Evolutionary conservation across 2,797 vertebrate species (phyloP).

Genomic region (Falco novaeseelandiae): DNA sequence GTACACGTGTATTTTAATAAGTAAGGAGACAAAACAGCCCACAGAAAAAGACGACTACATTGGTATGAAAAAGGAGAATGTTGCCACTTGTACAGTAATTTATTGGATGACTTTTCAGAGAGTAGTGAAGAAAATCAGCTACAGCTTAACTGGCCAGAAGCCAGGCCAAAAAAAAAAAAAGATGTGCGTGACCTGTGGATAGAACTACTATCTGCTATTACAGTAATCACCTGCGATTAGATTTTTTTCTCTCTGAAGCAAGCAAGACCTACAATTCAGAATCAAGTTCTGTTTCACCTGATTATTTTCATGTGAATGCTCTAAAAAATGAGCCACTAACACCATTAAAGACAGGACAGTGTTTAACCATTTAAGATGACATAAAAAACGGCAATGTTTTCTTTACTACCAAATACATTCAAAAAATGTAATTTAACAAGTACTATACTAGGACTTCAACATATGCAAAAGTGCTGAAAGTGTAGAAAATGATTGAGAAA

Average conservation of each 20-base stretch:
- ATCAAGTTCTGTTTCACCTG: not conserved
- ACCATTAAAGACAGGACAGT: not conserved
- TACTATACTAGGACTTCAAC: not conserved
- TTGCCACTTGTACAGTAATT: not conserved
- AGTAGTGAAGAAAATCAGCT: not conserved
- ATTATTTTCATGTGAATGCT: not conserved
- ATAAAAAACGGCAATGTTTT: not conserved
- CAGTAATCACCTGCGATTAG: not conserved
- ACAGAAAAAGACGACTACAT: not conserved
- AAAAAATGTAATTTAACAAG: not conserved
- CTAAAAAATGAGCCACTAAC: not conserved
- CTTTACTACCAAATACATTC: not conserved
- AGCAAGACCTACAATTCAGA: not conserved
- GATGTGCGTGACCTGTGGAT: not conserved
- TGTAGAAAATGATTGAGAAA: not conserved
- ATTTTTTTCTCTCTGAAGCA: not conserved
- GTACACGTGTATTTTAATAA: not conserved
- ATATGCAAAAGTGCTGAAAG: not conserved
- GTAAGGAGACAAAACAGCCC: not conserved
- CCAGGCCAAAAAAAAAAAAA: not conserved
- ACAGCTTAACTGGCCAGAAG: not conserved
- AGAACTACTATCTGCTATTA: not conserved
- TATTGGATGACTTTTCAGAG: not conserved
- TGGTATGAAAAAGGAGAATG: not conserved
- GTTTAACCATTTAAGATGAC: not conserved